Evolutionary conservation across 2,113 vertebrate genomes (phyloP), one percentile per base, ranked within the genome.

Genomic region (Pteropus alecto): DNA sequence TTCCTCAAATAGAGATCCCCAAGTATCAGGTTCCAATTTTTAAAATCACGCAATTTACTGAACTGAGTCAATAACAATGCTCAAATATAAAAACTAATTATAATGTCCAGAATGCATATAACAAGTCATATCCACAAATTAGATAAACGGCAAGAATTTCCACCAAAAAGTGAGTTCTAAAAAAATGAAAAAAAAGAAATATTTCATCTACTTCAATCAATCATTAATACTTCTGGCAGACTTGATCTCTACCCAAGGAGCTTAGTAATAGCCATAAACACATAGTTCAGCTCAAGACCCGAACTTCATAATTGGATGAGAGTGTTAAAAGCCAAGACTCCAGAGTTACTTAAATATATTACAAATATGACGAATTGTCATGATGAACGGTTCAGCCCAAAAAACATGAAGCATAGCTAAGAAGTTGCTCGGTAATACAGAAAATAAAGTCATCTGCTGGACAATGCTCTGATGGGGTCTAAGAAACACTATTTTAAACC

Each of bases 331-430:
- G 94, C 46, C 96, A 97, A 98, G 96, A 93, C 95, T 95, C 13
- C 46, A 84, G 82, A 98, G 83, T 97, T 71, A 98, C 74, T 98
- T 98, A 87, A 98, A 97, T 91, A 70, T 97, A 97, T 95, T 97
- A 92, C 70, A 93, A 96, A 48, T 98, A 94, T 92, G 96, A 79
- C 35, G 79, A 95, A 82, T 92, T 73, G 6, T 16, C 16, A 86
- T 48, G 81, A 26, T 60, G 90, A 95, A 96, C 24, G 48, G 54
- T 83, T 93, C 35, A 81, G 90, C 63, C 94, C 88, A 56, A 65
- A 87, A 7, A 95, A 88, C 68, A 94, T 95, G 93, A 77, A 93
- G 90, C 19, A 85, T 56, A 97, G 63, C 0, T 82, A 90, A 94
- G 30, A 93, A 12, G n/a, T 84, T 76, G 43, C 51, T 79, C 24